Evolutionary conservation across 1,140 invertebrate genomes (phyloP).

Genomic region (Hesperophylax magnus): DNA sequence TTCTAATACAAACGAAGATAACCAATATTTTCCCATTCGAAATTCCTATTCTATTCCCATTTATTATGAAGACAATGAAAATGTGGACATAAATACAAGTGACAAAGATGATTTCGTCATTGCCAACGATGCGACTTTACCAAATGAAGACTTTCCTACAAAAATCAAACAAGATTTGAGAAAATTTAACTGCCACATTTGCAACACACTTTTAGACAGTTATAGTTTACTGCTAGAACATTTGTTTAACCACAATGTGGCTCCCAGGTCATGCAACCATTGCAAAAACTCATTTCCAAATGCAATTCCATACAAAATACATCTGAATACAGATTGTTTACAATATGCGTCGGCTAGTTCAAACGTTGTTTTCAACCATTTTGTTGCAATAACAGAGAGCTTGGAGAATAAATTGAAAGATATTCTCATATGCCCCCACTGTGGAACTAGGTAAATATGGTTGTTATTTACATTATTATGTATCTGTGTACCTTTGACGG

Average conservation of each 20-base stretch:
- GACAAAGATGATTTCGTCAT: not conserved
- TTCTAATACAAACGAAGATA: not conserved
- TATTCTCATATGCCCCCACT: constrained; percentile 48
- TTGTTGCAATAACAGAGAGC: not conserved
- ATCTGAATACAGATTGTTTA: constrained; percentile 35
- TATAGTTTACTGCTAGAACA: constrained; percentile 43
- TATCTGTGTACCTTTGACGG: too few species aligned
- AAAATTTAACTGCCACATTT: constrained; percentile 36
- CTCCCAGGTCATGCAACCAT: constrained; percentile 42
- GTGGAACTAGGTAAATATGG: constrained; percentile 42
- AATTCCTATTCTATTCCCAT: too few species aligned
- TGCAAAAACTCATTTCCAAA: constrained; percentile 51
- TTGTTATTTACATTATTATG: too few species aligned
- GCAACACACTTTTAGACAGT: constrained; percentile 23
- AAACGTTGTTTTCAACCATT: not conserved
- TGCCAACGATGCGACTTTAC: not conserved
- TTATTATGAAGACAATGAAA: not conserved
- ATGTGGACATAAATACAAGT: not conserved
- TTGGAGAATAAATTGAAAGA: constrained; percentile 29
- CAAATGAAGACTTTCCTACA: not conserved
- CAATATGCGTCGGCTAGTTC: constrained; percentile 7
- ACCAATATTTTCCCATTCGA: too few species aligned
- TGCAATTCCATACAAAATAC: constrained; percentile 45
- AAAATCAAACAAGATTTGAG: constrained; percentile 10
- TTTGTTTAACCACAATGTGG: constrained; percentile 46